Base-by-base conservation (phyloP, 2,888 invertebrate genomes). In the Leucophora obtusa region DNA sequence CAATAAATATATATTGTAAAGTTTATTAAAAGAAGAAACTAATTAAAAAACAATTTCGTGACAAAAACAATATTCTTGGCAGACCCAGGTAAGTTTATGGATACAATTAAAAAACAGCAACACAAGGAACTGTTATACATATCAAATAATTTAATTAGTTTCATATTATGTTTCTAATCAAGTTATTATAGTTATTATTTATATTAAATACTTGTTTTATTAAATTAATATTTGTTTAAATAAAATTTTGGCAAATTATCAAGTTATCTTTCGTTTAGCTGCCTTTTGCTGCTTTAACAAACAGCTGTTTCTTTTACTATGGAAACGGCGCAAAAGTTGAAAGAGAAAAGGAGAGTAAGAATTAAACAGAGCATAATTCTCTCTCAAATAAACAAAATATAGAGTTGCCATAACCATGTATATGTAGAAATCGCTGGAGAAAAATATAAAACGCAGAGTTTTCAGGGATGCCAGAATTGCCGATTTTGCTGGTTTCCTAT, bases 271-370 rank as follows among this genome's bases (percentile, higher is more conserved):
- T 3, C 28, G 6, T 28, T 28, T 7, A 28, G 4, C 6, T 28
- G 28, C 28, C 28, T 28, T 28, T 28, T 6, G 28, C 28, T 28
- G n/a, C 47, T 62, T 43, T n/a, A 3, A 11, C 14, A 62, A 62
- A 62, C 62, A 62, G 62, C 62, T 62, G 62, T 24, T 62, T 62
- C 17, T 56, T 56, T n/a, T 18, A 15, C 14, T 5, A 11, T 38
- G 28, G 18, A 35, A 35, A 15, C 17, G 15, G 21, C 18, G 59
- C 59, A 59, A 59, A 38, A 59, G 35, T 35, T 59, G 17, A 35
- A 17, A n/a, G 35, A 9, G 15, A 35, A 17, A 24, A 9, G 0
- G 15, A 15, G 59, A 59, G 59, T 35, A 38, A 8, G 9, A 58
- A 35, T 15, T n/a, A 56, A 14, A 53, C 17, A 58, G 59, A 35